phyloP scores from a whole-genome alignment of 2,888 invertebrate species.

The Dinocampus coccinellae region DNA sequence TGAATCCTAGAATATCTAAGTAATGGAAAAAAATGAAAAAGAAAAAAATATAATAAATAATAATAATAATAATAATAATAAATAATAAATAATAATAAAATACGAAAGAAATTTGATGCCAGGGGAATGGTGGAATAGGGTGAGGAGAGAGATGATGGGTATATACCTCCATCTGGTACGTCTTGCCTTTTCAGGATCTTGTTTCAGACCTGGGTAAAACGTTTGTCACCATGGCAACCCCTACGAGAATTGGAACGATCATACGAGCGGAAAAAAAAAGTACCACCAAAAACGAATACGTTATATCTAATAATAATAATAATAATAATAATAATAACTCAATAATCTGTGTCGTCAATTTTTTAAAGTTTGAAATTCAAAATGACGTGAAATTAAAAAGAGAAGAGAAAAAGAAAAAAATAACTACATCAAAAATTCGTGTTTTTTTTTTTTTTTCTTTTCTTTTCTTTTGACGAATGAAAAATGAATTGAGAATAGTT shows the following conservation, averaged over 20 bases:
- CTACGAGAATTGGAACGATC: constrained; percentile 27
- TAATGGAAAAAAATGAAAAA: no score
- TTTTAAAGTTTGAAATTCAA: no score
- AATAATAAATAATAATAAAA: neutral
- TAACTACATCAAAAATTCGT: no score
- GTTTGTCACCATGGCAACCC: constrained; percentile 61
- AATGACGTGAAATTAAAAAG: no score
- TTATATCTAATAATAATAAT: neutral
- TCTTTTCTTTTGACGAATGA: no score
- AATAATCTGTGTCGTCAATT: no score
- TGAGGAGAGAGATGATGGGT: no score
- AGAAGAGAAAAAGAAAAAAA: no score
- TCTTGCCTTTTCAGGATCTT: constrained; percentile 26
- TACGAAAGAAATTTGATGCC: neutral
- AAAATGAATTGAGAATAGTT: no score
- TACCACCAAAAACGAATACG: neutral
- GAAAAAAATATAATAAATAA: no score
- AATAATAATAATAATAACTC: no score
- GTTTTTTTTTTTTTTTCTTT: no score
- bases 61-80: neutral
- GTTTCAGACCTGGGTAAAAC: constrained; percentile 47
- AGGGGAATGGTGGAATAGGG: neutral
- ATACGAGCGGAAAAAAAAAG: neutral
- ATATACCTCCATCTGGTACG: neutral
- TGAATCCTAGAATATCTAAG: neutral